Evolutionary conservation across 2,113 vertebrate species (phyloP).

Genomic region (Condylura cristata): DNA sequence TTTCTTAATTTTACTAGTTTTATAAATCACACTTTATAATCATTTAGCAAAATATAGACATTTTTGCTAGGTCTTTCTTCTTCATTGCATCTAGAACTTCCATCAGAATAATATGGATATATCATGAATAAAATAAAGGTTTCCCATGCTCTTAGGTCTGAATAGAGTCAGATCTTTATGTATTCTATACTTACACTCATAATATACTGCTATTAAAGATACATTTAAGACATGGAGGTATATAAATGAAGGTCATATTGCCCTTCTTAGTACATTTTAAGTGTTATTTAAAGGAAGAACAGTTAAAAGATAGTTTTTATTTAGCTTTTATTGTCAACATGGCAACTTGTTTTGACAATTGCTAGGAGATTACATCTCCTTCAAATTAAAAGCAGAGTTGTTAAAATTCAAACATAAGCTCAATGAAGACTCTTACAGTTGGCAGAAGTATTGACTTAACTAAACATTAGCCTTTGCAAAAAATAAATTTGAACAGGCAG

Average conservation of each 20-base stretch:
- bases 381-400: slow-evolving; percentile 39
- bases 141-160: neutral
- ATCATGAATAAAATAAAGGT: neutral
- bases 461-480: slow-evolving; percentile 60
- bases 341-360: slow-evolving; percentile 55
- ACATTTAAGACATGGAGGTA: neutral
- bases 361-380: slow-evolving; percentile 13
- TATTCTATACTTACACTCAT: neutral
- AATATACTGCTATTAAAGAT: neutral
- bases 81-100: neutral
- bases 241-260: neutral
- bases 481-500: slow-evolving; percentile 73
- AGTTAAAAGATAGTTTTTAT: neutral
- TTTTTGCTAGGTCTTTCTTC: neutral
- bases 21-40: neutral
- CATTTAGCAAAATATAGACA: neutral
- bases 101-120: neutral
- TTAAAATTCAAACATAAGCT: slow-evolving; percentile 49
- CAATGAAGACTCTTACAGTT: slow-evolving; percentile 32
- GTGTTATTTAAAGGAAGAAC: neutral
- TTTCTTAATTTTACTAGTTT: neutral
- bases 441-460: slow-evolving; percentile 50
- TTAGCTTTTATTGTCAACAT: slow-evolving; percentile 19
- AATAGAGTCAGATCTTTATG: neutral
- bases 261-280: neutral